These are phyloP conservation scores for Sarcophaga rosellei DNA, from an alignment of 2,888 invertebrate genomes.

Conservation along the genomic window DNA sequence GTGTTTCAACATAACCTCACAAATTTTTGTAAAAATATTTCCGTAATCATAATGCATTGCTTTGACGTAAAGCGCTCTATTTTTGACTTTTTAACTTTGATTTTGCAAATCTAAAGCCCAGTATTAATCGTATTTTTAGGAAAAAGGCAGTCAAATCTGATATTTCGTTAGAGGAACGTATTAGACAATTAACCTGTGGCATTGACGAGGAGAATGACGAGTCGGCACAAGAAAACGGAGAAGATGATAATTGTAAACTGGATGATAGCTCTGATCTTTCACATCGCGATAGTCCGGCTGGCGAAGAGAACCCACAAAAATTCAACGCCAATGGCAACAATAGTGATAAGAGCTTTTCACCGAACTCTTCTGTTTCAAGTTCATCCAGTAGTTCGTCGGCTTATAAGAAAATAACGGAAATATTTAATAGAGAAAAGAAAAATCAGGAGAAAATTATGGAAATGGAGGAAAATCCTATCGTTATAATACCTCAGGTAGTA, in stretches of 20 bases:
- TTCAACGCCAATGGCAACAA: constrained; percentile 78
- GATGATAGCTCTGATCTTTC: constrained; percentile 79
- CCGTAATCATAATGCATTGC: too few species aligned
- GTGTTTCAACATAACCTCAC: too few species aligned
- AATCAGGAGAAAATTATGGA: constrained; percentile 81
- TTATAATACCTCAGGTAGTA: constrained; percentile 81
- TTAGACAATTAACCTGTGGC: constrained; percentile 92
- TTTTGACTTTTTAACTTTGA: too few species aligned
- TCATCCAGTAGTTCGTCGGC: constrained; percentile 84
- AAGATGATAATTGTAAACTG: constrained; percentile 69
- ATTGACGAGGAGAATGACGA: constrained; percentile 86
- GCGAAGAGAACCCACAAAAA: constrained; percentile 83
- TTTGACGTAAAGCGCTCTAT: too few species aligned
- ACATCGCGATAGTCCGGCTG: constrained; percentile 85
- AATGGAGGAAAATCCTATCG: constrained; percentile 81
- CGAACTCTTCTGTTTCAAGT: constrained; percentile 83
- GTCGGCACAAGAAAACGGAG: constrained; percentile 70
- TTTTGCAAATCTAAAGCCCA: too few species aligned
- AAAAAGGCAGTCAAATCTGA: constrained; percentile 82
- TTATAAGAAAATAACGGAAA: constrained; percentile 83
- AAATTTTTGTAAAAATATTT: too few species aligned
- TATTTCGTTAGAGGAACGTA: constrained; percentile 91
- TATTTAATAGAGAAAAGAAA: constrained; percentile 81
- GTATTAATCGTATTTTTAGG: constrained; percentile 68
- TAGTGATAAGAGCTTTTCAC: constrained; percentile 84